phyloP scores from a whole-genome alignment of 2,797 vertebrate species.

The Podarcis lilfordi region DNA sequence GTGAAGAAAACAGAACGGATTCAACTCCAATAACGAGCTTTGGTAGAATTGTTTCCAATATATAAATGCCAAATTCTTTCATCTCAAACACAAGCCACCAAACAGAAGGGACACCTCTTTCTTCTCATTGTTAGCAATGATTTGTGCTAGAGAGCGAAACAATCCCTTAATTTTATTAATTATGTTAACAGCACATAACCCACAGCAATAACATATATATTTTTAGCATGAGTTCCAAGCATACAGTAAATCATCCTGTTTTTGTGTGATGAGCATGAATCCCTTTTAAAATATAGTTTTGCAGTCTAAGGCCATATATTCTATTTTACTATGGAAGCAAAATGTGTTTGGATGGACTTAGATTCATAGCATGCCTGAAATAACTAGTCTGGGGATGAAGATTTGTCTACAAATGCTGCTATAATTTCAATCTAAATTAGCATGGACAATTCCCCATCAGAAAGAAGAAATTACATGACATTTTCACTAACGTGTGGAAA shows the following conservation, averaged over 20 bases:
- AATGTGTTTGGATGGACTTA: constrained; percentile 34
- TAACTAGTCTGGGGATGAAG: constrained; percentile 15
- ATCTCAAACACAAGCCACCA: constrained; percentile 42
- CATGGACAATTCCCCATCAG: not conserved
- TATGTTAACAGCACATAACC: constrained; percentile 18
- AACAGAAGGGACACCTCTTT: constrained; percentile 45
- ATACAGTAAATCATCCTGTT: not conserved
- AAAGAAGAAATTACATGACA: not conserved
- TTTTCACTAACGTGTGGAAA: constrained; percentile 33
- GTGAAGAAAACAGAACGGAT: not conserved
- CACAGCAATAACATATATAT: constrained; percentile 31
- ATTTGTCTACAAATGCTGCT: constrained; percentile 37
- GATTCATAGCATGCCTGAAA: constrained; percentile 10
- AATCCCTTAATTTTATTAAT: constrained; percentile 26
- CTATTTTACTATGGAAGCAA: constrained; percentile 19
- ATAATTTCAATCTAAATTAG: constrained; percentile 20
- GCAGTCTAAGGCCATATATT: not conserved
- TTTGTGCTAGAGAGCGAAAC: not conserved
- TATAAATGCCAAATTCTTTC: constrained; percentile 18
- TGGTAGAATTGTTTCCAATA: constrained; percentile 18
- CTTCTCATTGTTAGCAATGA: constrained; percentile 40
- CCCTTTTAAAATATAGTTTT: not conserved
- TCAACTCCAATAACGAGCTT: constrained; percentile 18
- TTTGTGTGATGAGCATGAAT: not conserved
- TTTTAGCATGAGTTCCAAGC: constrained; percentile 21